Conservation (phyloP, 1,140 invertebrate species). For the Helicoverpa armigera region DNA sequence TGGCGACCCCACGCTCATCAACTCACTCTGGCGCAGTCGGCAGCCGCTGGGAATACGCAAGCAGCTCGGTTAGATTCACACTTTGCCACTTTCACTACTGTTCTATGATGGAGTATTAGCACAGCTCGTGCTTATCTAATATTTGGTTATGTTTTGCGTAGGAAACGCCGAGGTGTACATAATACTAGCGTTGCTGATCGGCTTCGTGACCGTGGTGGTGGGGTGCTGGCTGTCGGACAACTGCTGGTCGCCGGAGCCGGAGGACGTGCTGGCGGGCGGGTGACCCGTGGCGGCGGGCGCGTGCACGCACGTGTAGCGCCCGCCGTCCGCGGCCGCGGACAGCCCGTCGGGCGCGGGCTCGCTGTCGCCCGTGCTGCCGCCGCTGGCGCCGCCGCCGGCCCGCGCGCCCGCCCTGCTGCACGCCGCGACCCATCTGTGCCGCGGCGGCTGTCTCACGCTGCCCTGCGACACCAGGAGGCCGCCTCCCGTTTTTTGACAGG, state of each 20-base stretch:
- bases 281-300: conserved; percentile 88
- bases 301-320: conserved; percentile 86
- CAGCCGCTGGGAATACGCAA: conserved; percentile 90
- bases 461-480: conserved; percentile 68
- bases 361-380: conserved; percentile 76
- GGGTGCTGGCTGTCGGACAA: conserved; percentile 92
- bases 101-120: background rate
- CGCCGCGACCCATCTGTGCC: conserved; percentile 76
- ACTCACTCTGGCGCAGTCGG: conserved; percentile 90
- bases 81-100: background rate
- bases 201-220: conserved; percentile 90
- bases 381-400: conserved; percentile 64
- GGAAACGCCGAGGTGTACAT: conserved; percentile 92
- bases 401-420: conserved; percentile 72
- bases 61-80: conserved; percentile 86
- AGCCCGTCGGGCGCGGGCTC: conserved; percentile 71
- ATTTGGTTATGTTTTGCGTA: conserved; percentile 64
- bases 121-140: background rate
- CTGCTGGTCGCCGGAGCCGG: conserved; percentile 91
- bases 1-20: conserved; percentile 89
- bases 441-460: conserved; percentile 70
- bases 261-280: conserved; percentile 88
- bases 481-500: conserved; percentile 73
- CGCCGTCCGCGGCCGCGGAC: conserved; percentile 76
- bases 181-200: conserved; percentile 90